A percentile compares a stretch with the other conserved stretches of the same genome.
Conservation (phyloP, 2,888 invertebrate species). For the Epistrophe eligans region DNA sequence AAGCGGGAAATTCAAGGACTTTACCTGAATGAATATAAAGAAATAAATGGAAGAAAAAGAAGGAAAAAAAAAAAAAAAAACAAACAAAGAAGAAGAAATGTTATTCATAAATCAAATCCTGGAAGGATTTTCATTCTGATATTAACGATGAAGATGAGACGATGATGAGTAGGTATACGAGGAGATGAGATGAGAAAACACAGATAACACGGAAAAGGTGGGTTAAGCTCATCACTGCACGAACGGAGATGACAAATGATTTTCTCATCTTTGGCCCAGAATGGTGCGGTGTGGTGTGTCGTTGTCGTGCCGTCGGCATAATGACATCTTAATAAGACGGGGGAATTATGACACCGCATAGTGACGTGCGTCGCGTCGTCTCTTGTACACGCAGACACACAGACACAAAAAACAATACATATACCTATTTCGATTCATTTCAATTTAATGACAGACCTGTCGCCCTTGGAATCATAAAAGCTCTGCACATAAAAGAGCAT, state of each 20-base stretch:
- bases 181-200: conserved; percentile 33
- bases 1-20: conserved; percentile 63
- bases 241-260: conserved; percentile 73
- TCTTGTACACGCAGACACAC: conserved; percentile 10
- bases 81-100: conserved; percentile 32
- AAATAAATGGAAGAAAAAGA: conserved; percentile 5
- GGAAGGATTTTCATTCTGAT: conserved; percentile 25
- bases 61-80: not conserved
- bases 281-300: conserved; percentile 16
- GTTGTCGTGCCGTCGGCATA: conserved; percentile 63
- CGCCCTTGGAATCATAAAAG: conserved; percentile 72
- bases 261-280: conserved; percentile 20
- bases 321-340: conserved; percentile 72
- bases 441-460: conserved; percentile 73
- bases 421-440: conserved; percentile 60
- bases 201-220: conserved; percentile 71
- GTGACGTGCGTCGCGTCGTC: conserved; percentile 4
- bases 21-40: conserved; percentile 25
- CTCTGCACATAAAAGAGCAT: conserved; percentile 64
- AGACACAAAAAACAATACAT: conserved; percentile 1
- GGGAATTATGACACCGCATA: conserved; percentile 68
- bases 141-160: conserved; percentile 18
- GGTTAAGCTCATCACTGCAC: conserved; percentile 64
- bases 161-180: conserved; percentile 5
- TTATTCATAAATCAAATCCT: conserved; percentile 72